Evolutionary conservation across 2,113 vertebrate species (phyloP).

Genomic region (Hyperoodon ampullatus): DNA sequence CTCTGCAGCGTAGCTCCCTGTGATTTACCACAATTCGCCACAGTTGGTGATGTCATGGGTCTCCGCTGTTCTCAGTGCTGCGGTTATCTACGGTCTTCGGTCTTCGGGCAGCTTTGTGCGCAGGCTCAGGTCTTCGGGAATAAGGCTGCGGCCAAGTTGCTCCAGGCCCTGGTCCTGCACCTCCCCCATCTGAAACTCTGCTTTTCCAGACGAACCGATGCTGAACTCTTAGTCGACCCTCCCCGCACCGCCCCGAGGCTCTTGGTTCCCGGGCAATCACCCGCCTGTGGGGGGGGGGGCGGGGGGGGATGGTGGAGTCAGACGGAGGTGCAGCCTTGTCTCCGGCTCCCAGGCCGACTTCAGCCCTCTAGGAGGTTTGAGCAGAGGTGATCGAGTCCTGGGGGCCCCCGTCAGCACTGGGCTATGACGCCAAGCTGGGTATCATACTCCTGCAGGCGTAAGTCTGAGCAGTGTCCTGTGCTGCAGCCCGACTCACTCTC

Average conservation of each 20-base stretch:
- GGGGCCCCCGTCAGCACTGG: neutral
- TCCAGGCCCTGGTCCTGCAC: neutral
- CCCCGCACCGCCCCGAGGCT: slow-evolving; percentile 27
- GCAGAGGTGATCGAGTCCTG: rapidly evolving
- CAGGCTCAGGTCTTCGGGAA: neutral
- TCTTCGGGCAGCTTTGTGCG: neutral
- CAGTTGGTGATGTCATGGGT: neutral
- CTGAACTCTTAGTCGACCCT: neutral
- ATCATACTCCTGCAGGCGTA: rapidly evolving
- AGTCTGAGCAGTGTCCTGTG: neutral
- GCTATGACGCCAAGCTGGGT: rapidly evolving
- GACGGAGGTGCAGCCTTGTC: neutral
- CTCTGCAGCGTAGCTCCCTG: neutral
- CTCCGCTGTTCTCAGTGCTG: neutral
- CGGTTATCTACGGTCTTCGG: neutral
- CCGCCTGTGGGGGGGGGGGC: neutral
- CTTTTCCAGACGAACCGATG: slow-evolving; percentile 31
- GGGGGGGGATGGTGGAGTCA: neutral
- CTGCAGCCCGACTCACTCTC: neutral
- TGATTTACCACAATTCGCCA: neutral
- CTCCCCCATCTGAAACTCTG: slow-evolving; percentile 21
- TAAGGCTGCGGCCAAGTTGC: neutral
- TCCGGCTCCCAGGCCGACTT: rapidly evolving
- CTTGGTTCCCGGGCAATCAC: neutral
- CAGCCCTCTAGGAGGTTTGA: neutral